These are phyloP conservation scores for Anastatus disparis DNA, from an alignment of 1,140 invertebrate genomes.

Conservation along the genomic window DNA sequence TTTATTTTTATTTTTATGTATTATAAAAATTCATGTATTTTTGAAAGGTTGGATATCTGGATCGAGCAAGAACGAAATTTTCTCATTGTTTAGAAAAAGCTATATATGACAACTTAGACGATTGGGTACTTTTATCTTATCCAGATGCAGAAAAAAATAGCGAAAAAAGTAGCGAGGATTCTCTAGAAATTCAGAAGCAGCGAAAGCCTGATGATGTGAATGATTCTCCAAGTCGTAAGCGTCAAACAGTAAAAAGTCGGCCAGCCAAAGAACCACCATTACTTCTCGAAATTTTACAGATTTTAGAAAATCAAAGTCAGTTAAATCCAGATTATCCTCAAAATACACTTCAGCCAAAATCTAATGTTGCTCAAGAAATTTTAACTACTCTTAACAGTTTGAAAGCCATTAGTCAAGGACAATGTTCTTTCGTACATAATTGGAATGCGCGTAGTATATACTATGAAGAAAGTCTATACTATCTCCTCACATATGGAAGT, in stretches of 20 bases:
- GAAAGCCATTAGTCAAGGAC: slow-evolving; percentile 59
- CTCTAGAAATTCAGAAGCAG: slow-evolving; percentile 45
- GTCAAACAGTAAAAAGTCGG: slow-evolving; percentile 62
- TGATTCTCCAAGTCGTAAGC: slow-evolving; percentile 42
- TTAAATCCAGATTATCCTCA: slow-evolving; percentile 54
- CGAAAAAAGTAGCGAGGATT: slow-evolving; percentile 41
- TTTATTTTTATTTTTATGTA: too few species aligned
- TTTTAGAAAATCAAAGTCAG: slow-evolving; percentile 68
- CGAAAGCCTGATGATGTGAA: slow-evolving; percentile 33
- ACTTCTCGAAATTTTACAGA: slow-evolving; percentile 75
- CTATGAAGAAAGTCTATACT: slow-evolving; percentile 79
- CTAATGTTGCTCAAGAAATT: slow-evolving; percentile 59
- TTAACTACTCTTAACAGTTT: slow-evolving; percentile 62
- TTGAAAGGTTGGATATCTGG: slow-evolving; percentile 72
- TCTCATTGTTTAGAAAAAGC: slow-evolving; percentile 65
- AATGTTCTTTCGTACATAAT: slow-evolving; percentile 45
- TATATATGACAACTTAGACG: slow-evolving; percentile 57
- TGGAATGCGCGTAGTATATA: slow-evolving; percentile 58
- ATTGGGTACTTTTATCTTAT: slow-evolving; percentile 55
- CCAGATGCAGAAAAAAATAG: slow-evolving; percentile 40
- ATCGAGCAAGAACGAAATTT: slow-evolving; percentile 76
- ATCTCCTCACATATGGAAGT: slow-evolving; percentile 78
- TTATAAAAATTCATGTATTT: neutral
- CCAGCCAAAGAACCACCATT: slow-evolving; percentile 71
- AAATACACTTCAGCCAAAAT: slow-evolving; percentile 46